These are phyloP conservation scores for Tribolium madens DNA, from an alignment of 1,140 invertebrate species.

Conservation along the genomic window DNA sequence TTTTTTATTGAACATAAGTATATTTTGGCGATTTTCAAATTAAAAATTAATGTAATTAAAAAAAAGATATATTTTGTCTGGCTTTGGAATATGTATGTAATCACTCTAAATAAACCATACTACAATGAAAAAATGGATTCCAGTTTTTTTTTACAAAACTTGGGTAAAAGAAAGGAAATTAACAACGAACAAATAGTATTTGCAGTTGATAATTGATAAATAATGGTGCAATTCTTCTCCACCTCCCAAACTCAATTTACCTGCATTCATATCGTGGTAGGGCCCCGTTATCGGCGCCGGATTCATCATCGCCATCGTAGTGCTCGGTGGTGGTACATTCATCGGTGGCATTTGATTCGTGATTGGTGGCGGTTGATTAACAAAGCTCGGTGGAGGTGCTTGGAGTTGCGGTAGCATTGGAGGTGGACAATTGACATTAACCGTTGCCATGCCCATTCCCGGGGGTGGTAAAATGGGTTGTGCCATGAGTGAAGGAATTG, in stretches of 20 bases:
- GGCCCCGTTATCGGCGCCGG: conserved; percentile 19
- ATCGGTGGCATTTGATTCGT: conserved; percentile 65
- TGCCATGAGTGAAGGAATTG: conserved; percentile 63
- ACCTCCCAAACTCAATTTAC: conserved; percentile 52
- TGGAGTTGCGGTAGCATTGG: conserved; percentile 60
- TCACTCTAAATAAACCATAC: too few relatives aligned
- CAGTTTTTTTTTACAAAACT: too few relatives aligned
- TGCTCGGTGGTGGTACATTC: conserved; percentile 66
- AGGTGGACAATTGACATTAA: conserved; percentile 62
- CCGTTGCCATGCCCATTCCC: conserved; percentile 65
- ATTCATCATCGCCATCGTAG: conserved; percentile 57
- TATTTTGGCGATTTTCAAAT: too few relatives aligned
- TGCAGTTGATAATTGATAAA: too few relatives aligned
- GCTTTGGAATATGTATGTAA: too few relatives aligned
- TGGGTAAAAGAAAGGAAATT: too few relatives aligned
- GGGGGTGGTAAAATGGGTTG: conserved; percentile 66
- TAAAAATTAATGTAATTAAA: too few relatives aligned
- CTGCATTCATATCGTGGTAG: conserved; percentile 57
- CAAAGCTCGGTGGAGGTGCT: conserved; percentile 59
- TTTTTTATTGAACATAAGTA: too few relatives aligned
- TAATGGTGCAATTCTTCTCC: neutral
- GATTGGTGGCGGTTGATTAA: conserved; percentile 57
- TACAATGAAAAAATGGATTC: too few relatives aligned
- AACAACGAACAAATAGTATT: too few relatives aligned
- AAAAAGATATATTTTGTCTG: too few relatives aligned